phyloP scores from a whole-genome alignment of 2,797 vertebrate genomes.

The Eulemur mongoz region DNA sequence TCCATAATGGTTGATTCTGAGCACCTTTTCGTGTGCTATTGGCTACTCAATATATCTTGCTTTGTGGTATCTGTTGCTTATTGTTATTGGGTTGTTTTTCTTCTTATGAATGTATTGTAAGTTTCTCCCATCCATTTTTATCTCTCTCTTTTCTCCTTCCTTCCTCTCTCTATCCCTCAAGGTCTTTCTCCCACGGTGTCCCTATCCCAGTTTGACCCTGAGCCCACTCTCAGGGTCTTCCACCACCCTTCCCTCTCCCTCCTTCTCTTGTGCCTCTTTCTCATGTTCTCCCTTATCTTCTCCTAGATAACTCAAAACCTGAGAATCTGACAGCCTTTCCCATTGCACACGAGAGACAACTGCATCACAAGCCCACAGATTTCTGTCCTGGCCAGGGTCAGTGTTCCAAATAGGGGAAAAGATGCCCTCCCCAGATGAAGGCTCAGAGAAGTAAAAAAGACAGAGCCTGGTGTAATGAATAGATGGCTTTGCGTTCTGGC shows the following conservation, averaged over 20 bases:
- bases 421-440: neutral
- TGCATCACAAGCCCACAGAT: neutral
- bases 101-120: neutral
- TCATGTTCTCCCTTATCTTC: neutral
- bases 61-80: neutral
- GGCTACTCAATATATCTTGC: neutral
- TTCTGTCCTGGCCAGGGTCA: neutral
- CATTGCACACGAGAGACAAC: neutral
- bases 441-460: neutral
- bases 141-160: neutral
- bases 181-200: neutral
- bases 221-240: neutral
- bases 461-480: neutral
- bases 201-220: neutral
- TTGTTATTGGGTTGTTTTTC: neutral
- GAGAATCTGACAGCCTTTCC: neutral
- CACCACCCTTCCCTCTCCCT: neutral
- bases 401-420: neutral
- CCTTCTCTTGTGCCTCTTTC: neutral
- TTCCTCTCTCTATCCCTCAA: neutral
- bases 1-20: neutral
- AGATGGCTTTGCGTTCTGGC: rapidly evolving
- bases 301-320: neutral
- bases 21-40: neutral
- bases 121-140: neutral